Conservation (phyloP, 2,797 vertebrate species). For the Manis pentadactyla region DNA sequence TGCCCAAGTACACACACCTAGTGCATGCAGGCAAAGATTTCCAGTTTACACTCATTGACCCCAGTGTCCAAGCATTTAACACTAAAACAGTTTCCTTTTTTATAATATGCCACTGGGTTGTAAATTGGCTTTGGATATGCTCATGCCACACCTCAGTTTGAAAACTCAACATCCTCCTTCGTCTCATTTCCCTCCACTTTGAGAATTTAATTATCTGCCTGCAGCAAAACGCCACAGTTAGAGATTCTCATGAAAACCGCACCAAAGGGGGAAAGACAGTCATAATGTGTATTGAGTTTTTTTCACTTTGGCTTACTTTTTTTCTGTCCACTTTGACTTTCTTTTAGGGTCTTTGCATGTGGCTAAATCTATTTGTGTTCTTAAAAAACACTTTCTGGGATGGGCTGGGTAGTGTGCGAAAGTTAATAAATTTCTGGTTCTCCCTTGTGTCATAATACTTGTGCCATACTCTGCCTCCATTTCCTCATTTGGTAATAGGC, state of each 20-base stretch:
- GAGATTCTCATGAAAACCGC: slow-evolving; percentile 61
- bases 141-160: slow-evolving; percentile 18
- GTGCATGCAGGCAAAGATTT: neutral
- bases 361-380: neutral
- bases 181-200: slow-evolving; percentile 39
- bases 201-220: slow-evolving; percentile 63
- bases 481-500: neutral
- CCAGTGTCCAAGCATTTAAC: neutral
- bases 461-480: neutral
- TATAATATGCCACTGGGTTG: neutral
- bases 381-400: slow-evolving; percentile 12
- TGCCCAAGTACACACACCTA: neutral
- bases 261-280: slow-evolving; percentile 26
- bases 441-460: neutral
- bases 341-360: slow-evolving; percentile 38
- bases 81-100: neutral
- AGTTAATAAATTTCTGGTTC: neutral
- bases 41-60: neutral
- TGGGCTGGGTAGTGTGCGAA: neutral
- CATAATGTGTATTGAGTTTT: slow-evolving; percentile 4
- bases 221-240: slow-evolving; percentile 49
- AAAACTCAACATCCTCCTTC: slow-evolving; percentile 36
- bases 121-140: slow-evolving; percentile 20
- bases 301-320: neutral
- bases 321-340: slow-evolving; percentile 19